A percentile compares a stretch with the other conserved stretches of the same genome.
phyloP scores from a whole-genome alignment of 2,888 invertebrate genomes.

The Thalpophila matura region DNA sequence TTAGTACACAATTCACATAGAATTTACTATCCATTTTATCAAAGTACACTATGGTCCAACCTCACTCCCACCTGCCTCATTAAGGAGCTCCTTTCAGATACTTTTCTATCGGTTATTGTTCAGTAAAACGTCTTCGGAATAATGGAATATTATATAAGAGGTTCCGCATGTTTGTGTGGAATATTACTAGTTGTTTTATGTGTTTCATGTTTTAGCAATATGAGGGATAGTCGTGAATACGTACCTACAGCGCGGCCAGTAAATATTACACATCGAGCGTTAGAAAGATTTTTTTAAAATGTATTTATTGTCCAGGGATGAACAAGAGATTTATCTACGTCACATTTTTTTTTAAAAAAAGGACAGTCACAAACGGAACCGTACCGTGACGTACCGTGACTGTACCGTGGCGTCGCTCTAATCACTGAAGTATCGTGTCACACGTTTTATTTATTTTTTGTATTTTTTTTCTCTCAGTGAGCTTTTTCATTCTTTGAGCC shows the following conservation, averaged over 20 bases:
- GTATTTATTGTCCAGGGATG: too few relatives aligned
- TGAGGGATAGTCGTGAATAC: conserved; percentile 14
- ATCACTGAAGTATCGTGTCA: too few relatives aligned
- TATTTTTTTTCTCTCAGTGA: too few relatives aligned
- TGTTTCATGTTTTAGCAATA: conserved; percentile 22
- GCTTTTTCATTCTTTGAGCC: too few relatives aligned
- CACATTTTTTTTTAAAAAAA: too few relatives aligned
- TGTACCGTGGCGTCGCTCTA: too few relatives aligned
- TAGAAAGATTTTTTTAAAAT: too few relatives aligned
- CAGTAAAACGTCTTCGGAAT: conserved; percentile 50
- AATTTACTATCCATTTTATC: conserved; percentile 5
- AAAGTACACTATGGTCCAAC: background rate
- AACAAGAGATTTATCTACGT: too few relatives aligned
- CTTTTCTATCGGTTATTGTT: conserved; percentile 64
- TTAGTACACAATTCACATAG: conserved; percentile 1
- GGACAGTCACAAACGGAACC: too few relatives aligned
- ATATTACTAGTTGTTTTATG: conserved; percentile 31
- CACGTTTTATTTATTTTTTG: too few relatives aligned
- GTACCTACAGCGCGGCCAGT: background rate
- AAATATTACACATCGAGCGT: too few relatives aligned
- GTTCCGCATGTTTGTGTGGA: conserved; percentile 30
- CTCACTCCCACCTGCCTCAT: conserved; percentile 61
- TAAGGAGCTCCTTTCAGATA: conserved; percentile 65
- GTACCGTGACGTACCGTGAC: too few relatives aligned
- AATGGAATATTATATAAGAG: conserved; percentile 51